Base-by-base conservation (phyloP, 2,113 vertebrate species). In the Microcebus tavaratra region DNA sequence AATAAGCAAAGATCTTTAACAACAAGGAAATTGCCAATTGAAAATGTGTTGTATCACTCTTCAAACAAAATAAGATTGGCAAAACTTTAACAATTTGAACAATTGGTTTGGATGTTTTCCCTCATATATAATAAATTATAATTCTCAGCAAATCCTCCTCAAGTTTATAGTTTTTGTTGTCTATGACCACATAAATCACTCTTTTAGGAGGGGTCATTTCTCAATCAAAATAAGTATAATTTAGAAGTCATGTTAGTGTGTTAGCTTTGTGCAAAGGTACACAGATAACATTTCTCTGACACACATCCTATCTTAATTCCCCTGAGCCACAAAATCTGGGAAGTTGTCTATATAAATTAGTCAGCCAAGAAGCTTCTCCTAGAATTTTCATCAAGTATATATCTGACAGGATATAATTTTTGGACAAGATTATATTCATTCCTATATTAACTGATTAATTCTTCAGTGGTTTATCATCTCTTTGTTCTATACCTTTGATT, bases 331-430 rank as follows among this genome's bases (percentile, higher is more conserved):
- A 86, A 93, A 75, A 36, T 81, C 59, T 96, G 80, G 90, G 80
- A 87, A 86, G 31, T 57, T 96, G 57, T 90, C n/a, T 85, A 45
- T 83, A n/a, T 76, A 95, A 87, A 88, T 89, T 96, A 96, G 61
- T 63, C 21, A 96, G 57, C 36, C 36, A 84, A 79, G 45, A 88
- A 91, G 21, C n/a, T 94, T 27, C 67, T 93, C 95, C 53, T 85
- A 76, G 63, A 96, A 81, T 10, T 86, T 96, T 81, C 59, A 67
- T 93, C 45, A 81, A 85, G 59, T 23, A 21, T 70, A 36, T 76
- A 73, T 80, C 55, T 94, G 39, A 91, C 13, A 31, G 55, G 18
- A 45, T 72, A 78, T 36, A 80, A 68, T 67, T 88, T 61, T 73
- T 92, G 39, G 29, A 36, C 9, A 86, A 85, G 50, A 97, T 89